Evolutionary conservation across 2,113 vertebrate genomes (phyloP).

Genomic region (Haemorhous mexicanus): DNA sequence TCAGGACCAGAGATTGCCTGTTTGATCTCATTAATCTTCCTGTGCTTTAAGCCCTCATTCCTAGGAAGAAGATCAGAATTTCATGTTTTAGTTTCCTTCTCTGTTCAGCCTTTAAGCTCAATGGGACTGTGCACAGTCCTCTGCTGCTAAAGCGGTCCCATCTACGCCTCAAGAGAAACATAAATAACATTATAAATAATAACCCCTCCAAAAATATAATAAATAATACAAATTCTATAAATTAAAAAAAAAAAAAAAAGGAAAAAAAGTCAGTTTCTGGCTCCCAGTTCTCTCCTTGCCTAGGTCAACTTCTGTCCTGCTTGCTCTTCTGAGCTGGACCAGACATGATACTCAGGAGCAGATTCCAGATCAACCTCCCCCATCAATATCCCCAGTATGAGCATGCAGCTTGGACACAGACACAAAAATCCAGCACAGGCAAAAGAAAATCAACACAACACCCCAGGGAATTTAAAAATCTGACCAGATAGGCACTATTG

Average conservation of each 20-base stretch:
- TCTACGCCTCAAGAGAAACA: not conserved
- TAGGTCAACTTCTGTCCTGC: not conserved
- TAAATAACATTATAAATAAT: not conserved
- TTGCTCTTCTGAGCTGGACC: not conserved
- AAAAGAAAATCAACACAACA: not conserved
- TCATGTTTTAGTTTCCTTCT: not conserved
- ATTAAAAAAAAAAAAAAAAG: not conserved
- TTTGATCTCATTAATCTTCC: not conserved
- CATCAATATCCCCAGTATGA: not conserved
- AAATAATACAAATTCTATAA: not conserved
- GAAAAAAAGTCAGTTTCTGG: not conserved
- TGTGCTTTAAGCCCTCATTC: not conserved
- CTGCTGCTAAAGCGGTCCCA: too few species aligned
- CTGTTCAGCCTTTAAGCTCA: not conserved
- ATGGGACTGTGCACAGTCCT: accelerated
- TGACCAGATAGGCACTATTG: conserved; percentile 60
- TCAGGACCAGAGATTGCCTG: not conserved
- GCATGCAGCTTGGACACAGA: not conserved
- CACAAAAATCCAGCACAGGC: not conserved
- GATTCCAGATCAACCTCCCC: not conserved
- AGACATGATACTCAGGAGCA: not conserved
- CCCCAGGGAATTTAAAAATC: conserved; percentile 43
- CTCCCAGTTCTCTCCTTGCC: not conserved
- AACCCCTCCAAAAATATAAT: not conserved
- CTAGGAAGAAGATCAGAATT: not conserved